These are phyloP conservation scores for Rhinichthys klamathensis DNA, from an alignment of 2,113 vertebrate species.

Conservation along the genomic window DNA sequence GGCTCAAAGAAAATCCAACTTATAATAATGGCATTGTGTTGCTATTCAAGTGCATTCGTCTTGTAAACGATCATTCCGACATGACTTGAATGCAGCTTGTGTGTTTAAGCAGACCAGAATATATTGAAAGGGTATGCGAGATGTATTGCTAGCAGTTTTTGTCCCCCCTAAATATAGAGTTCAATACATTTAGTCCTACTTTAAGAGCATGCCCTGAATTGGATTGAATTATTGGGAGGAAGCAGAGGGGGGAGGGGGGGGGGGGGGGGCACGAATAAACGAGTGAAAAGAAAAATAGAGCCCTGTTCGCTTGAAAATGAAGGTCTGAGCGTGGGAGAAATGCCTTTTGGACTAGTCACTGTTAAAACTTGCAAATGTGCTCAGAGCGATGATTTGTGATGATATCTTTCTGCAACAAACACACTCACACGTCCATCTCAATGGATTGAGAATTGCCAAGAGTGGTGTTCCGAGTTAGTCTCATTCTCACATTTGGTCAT, in stretches of 20 bases:
- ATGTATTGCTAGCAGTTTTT: conserved; percentile 1
- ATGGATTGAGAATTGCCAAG: conserved; percentile 31
- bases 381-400: conserved; percentile 55
- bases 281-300: conserved; percentile 26
- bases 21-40: background rate
- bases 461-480: conserved; percentile 39
- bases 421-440: conserved; percentile 6
- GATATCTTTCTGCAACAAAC: conserved; percentile 23
- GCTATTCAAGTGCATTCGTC: background rate
- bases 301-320: conserved; percentile 22
- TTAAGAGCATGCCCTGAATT: conserved; percentile 53
- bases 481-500: conserved; percentile 49
- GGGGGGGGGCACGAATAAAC: background rate
- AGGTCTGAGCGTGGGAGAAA: conserved; percentile 51
- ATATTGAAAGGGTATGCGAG: background rate
- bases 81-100: conserved; percentile 34
- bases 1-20: background rate
- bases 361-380: conserved; percentile 60
- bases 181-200: conserved; percentile 44
- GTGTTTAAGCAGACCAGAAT: conserved; percentile 46
- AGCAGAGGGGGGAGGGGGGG: conserved; percentile 4
- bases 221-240: conserved; percentile 57
- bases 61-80: too few species aligned
- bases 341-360: conserved; percentile 50
- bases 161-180: background rate